Base-by-base conservation (phyloP, 1,140 invertebrate species). In the Drosophila mauritiana region DNA sequence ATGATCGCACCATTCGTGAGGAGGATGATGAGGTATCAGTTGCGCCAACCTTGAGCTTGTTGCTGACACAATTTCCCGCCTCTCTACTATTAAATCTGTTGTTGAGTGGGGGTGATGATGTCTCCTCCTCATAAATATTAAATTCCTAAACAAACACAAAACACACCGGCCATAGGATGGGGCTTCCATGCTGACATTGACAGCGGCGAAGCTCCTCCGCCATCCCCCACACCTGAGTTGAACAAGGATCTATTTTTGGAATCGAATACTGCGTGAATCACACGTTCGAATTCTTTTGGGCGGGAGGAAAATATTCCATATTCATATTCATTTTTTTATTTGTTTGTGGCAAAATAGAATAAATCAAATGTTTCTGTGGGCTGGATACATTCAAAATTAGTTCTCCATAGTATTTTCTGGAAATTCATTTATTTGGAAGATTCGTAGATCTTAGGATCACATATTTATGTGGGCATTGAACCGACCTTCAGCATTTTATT, bases 1-100 rank as follows among this genome's bases (percentile, higher is more conserved):
- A 92, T 54, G 90, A 92, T 76, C 80, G 78, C 40, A 92, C 91
- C 56, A 91, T 92, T 55, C 73, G 76, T 17, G 91, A 92, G 55
- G 91, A 90, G 64, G 90, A 92, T 69, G 91, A 92, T 70, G 88
- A 90, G 74, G 80, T 72, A 88, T 42, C 77, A 22, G 73, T 78
- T 72, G 83, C 88, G 78, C 76, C 91, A 76, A 70, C 64, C 65
- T 72, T 82, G 79, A 82, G 74, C 64, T 82, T 40, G 39, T 68
- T 39, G 40, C 25, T 77, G 63, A 61, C 74, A 77, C 73, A 61
- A 51, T 77, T 76, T 74, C 7, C 40, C 56, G 49, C 37, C 64
- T 37, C 64, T 37, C 27, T 25, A 12, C 13, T n/a, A 34, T 39
- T 34, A 31, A 40, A 6, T 48, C 10, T 17, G 10, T 40, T 40